These are phyloP conservation scores for Thermophis baileyi DNA, from an alignment of 2,113 vertebrate species.

Conservation along the genomic window DNA sequence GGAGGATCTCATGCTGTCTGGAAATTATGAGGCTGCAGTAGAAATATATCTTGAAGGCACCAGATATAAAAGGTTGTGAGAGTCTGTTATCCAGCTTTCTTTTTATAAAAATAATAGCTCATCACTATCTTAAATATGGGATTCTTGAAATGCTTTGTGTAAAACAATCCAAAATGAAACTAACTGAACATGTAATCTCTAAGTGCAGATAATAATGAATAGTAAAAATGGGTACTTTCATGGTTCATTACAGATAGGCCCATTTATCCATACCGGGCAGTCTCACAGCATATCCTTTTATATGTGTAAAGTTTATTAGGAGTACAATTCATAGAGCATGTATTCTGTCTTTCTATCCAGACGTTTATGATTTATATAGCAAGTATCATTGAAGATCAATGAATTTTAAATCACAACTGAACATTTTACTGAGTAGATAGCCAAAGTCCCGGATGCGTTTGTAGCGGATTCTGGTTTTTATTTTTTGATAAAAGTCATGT, in stretches of 20 bases:
- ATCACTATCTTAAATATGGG: background rate
- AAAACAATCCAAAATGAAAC: background rate
- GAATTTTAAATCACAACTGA: background rate
- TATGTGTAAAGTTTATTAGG: background rate
- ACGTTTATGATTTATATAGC: background rate
- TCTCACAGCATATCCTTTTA: background rate
- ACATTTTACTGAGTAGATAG: background rate
- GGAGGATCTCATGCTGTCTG: background rate
- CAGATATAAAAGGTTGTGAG: background rate
- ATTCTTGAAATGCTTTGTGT: background rate
- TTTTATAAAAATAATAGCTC: background rate
- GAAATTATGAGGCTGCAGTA: background rate
- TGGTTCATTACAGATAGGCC: background rate
- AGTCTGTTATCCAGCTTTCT: background rate
- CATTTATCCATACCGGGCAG: background rate
- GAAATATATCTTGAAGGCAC: background rate
- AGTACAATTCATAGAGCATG: background rate
- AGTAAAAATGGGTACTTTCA: background rate
- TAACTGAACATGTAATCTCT: background rate
- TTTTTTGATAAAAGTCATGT: background rate
- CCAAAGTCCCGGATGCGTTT: background rate
- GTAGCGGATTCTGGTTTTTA: background rate
- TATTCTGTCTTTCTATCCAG: background rate
- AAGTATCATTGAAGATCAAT: background rate
- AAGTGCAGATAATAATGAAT: background rate